These are phyloP conservation scores for Pharmacophagus antenor DNA, from an alignment of 2,888 invertebrate species.

Conservation along the genomic window DNA sequence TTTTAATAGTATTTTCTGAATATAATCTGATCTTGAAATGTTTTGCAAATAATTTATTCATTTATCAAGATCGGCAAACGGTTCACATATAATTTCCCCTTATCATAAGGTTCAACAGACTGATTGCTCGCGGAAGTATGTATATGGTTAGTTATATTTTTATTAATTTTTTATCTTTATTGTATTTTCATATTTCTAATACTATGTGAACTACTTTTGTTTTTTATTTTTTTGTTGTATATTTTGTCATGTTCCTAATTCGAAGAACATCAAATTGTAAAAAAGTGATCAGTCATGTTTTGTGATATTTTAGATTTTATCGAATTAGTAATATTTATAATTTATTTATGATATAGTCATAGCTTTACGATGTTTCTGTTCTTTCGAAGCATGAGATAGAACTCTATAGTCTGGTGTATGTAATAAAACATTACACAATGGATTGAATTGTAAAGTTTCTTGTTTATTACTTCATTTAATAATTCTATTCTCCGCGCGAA, in stretches of 20 bases:
- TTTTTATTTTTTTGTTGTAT: constrained; percentile 2
- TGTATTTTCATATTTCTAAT: constrained; percentile 17
- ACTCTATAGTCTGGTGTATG: neutral
- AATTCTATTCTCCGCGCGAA: neutral
- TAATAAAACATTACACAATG: neutral
- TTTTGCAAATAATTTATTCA: neutral
- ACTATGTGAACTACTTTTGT: neutral
- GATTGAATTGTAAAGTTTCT: constrained; percentile 12
- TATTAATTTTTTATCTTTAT: constrained; percentile 8
- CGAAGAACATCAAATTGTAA: constrained; percentile 31
- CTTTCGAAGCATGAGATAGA: constrained; percentile 30
- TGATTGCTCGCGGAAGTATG: constrained; percentile 17
- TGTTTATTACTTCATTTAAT: neutral
- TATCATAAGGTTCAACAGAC: constrained; percentile 24
- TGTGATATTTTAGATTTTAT: constrained; percentile 69
- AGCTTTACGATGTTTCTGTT: constrained; percentile 25
- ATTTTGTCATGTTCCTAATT: constrained; percentile 15
- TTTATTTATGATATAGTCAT: constrained; percentile 34
- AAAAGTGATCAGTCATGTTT: constrained; percentile 62
- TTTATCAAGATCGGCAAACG: neutral
- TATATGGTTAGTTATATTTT: constrained; percentile 1
- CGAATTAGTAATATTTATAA: constrained; percentile 41
- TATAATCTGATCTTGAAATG: neutral
- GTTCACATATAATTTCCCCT: neutral
- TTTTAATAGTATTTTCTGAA: neutral